phyloP scores from a whole-genome alignment of 2,888 invertebrate species.

The Tetragnatha montana region DNA sequence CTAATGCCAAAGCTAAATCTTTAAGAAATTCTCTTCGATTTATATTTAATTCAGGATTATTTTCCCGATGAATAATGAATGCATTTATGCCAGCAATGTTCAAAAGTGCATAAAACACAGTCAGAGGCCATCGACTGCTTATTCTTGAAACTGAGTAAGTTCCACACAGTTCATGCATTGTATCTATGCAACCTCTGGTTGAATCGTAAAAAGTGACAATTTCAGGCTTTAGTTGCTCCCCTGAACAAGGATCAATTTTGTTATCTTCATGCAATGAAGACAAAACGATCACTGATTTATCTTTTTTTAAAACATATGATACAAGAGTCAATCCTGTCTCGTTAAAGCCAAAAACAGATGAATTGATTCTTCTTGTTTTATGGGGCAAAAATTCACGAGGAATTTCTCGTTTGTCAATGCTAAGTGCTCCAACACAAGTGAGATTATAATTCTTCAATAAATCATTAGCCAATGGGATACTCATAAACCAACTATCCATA shows the following conservation, averaged over 20 bases:
- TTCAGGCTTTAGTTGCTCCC: not conserved
- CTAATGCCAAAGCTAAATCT: not conserved
- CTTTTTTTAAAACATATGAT: not conserved
- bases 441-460: conserved; percentile 1
- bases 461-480: not conserved
- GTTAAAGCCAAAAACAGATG: not conserved
- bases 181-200: not conserved
- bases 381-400: not conserved
- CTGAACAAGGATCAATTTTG: not conserved
- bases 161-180: not conserved
- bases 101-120: not conserved
- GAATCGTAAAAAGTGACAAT: conserved; percentile 12
- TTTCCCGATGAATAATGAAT: not conserved
- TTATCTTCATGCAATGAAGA: not conserved
- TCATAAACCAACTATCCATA: conserved; percentile 12
- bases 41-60: not conserved
- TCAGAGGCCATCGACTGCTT: not conserved
- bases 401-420: not conserved
- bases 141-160: conserved; percentile 5
- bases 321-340: not conserved
- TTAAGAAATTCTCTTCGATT: not conserved
- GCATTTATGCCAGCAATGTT: conserved; percentile 8
- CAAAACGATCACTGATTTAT: not conserved
- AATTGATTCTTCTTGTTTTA: not conserved
- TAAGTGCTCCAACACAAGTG: not conserved